Evolutionary conservation across 2,888 invertebrate species (phyloP).

Genomic region (Cetonia aurata): DNA sequence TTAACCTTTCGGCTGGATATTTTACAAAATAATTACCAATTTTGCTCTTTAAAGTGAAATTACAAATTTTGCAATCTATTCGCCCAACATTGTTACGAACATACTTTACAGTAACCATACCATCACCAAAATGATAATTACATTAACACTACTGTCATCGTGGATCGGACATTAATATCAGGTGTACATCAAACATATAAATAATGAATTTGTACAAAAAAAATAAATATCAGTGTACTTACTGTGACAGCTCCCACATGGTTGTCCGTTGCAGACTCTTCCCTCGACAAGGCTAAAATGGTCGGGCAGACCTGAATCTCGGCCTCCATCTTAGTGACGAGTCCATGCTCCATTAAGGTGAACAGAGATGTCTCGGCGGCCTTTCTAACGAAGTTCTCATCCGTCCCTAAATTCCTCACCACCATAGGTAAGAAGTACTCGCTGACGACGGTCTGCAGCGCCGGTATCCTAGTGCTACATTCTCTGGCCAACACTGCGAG

Average conservation of each 20-base stretch:
- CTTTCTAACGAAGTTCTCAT: slow-evolving; percentile 74
- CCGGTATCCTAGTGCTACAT: slow-evolving; percentile 64
- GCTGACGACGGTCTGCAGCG: slow-evolving; percentile 69
- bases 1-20: too few relatives aligned
- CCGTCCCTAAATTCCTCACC: slow-evolving; percentile 72
- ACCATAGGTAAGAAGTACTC: slow-evolving; percentile 74
- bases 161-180: too few relatives aligned
- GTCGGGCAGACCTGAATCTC: slow-evolving; percentile 76
- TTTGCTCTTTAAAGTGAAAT: too few relatives aligned
- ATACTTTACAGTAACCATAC: too few relatives aligned
- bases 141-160: too few relatives aligned
- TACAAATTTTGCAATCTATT: too few relatives aligned
- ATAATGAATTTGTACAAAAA: background rate
- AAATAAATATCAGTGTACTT: slow-evolving; percentile 61
- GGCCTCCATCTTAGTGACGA: slow-evolving; percentile 72
- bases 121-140: too few relatives aligned
- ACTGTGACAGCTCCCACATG: slow-evolving; percentile 71
- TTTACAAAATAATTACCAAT: too few relatives aligned
- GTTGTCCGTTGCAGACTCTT: slow-evolving; percentile 69
- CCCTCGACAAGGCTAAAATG: slow-evolving; percentile 71
- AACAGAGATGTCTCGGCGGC: slow-evolving; percentile 75
- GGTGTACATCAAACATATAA: background rate
- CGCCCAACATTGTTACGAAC: too few relatives aligned
- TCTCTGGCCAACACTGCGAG: slow-evolving; percentile 74
- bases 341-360: slow-evolving; percentile 74